Base-by-base conservation (phyloP, 37 sponge, comb jelly and placozoan genomes). In the Beroe forskalii region DNA sequence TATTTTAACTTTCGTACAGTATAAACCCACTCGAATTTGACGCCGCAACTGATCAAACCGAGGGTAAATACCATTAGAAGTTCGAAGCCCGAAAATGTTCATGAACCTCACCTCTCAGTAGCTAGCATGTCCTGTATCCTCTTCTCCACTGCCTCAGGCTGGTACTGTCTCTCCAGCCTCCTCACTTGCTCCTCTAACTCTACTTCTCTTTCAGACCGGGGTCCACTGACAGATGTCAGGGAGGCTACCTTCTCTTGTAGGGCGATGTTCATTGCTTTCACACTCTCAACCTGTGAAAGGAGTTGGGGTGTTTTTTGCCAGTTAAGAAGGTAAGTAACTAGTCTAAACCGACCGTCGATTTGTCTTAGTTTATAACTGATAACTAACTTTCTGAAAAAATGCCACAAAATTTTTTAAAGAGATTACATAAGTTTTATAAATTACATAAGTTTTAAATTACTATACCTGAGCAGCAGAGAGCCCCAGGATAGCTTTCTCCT, bases 191-290 rank as follows among this genome's bases (percentile, higher is more conserved):
- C 55, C 48, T 80, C 86, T 48, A 80, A 25, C 55, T 12, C 55
- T 6, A 38, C 55, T 43, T 80, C 86, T 12, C 55, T 48, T 12
- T 48, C 55, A 12, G 55, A 48, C 12, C 55, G 6, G 12, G 55
- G 55, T 17, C 55, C 55, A 48, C 12, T 12, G 12, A 48, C 55
- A 48, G 12, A 17, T 12, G 55, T 48, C 28, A 80, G 86, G 3
- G 44, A 41, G 1, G 86, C 86, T 23, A 80, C 86, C 55, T 80
- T 80, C 28, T 80, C 86, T 80, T 80, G 86, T 28, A 80, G 48
- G 22, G 86, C 86, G 2, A 80, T 38, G 86, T 80, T 80, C 86
- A 80, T 80, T 4, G 86, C 86, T 80, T 80, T 80, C 20, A 80
- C 86, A 80, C 86, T 80, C 48, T 80, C 86, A 32, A 80, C 86